These are phyloP conservation scores for Hedya salicella DNA, from an alignment of 2,888 invertebrate species.

Conservation along the genomic window DNA sequence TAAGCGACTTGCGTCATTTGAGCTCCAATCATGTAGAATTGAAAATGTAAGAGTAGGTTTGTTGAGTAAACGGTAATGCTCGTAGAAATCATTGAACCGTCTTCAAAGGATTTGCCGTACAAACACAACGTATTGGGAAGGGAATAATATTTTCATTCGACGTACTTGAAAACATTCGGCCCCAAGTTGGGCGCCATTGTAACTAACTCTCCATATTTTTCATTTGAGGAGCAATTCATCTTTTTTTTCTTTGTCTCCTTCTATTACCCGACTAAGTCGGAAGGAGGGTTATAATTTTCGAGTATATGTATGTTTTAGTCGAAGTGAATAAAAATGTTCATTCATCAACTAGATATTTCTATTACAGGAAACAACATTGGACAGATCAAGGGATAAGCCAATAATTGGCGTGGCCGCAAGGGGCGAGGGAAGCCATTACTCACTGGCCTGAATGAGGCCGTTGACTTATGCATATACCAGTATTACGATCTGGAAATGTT, in stretches of 20 bases:
- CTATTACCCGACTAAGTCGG: no score
- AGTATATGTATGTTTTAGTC: no score
- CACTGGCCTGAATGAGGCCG: conserved; percentile 22
- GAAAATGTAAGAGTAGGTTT: conserved; percentile 16
- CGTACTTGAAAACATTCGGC: conserved; percentile 14
- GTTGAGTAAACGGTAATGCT: conserved; percentile 18
- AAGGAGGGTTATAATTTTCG: no score
- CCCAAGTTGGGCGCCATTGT: conserved; percentile 38
- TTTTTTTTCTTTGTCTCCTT: background rate
- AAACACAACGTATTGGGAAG: conserved; percentile 11
- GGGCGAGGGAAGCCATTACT: conserved; percentile 15
- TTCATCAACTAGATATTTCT: background rate
- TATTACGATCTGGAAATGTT: conserved; percentile 24
- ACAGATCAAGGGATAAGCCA: conserved; percentile 47
- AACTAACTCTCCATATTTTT: background rate
- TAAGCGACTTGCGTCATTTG: background rate
- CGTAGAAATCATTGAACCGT: conserved; percentile 32
- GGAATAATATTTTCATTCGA: conserved; percentile 31
- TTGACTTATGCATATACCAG: conserved; percentile 12
- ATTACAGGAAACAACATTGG: conserved; percentile 4
- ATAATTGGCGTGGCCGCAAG: conserved; percentile 45
- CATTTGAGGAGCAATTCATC: background rate
- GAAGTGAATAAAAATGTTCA: background rate
- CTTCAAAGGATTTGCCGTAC: conserved; percentile 35
- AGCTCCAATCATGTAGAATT: background rate